phyloP scores from a whole-genome alignment of 2,888 invertebrate genomes.

The Vanessa cardui region DNA sequence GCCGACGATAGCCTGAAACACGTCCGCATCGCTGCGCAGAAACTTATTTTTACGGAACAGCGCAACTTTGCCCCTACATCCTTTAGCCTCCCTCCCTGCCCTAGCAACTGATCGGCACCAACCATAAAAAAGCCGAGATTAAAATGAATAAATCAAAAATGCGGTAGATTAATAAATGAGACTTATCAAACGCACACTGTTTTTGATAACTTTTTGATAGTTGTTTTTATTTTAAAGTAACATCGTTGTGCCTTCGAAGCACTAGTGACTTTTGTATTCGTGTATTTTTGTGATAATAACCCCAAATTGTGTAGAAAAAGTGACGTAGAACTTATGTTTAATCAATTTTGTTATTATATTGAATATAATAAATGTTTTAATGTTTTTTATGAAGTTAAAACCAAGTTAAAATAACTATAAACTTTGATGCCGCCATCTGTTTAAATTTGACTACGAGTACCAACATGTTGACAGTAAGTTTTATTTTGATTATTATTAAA shows the following conservation, averaged over 20 bases:
- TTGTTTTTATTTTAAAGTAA: conserved; percentile 14
- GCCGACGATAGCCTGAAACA: conserved; percentile 50
- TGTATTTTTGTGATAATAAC: conserved; percentile 14
- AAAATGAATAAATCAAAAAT: conserved; percentile 26
- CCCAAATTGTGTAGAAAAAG: conserved; percentile 1
- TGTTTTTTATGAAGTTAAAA: neutral
- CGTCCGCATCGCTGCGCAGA: conserved; percentile 55
- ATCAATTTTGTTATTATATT: neutral
- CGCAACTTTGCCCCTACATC: conserved; percentile 50
- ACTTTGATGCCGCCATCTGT: conserved; percentile 5
- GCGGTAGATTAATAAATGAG: conserved; percentile 14
- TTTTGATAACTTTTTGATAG: conserved; percentile 13
- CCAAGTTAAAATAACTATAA: neutral
- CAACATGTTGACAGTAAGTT: conserved; percentile 2
- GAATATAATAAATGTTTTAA: neutral
- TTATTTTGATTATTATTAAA: neutral
- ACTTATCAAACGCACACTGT: conserved; percentile 21
- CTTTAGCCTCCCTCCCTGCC: conserved; percentile 44
- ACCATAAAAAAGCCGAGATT: conserved; percentile 26
- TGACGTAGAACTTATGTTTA: conserved; percentile 14
- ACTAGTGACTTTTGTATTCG: conserved; percentile 23
- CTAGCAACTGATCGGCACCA: conserved; percentile 41
- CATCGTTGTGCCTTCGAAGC: conserved; percentile 37
- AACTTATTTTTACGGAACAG: conserved; percentile 34
- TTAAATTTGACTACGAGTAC: conserved; percentile 5